These are phyloP conservation scores for Anas platyrhynchos DNA, from an alignment of 2,113 vertebrate species.

Conservation along the genomic window DNA sequence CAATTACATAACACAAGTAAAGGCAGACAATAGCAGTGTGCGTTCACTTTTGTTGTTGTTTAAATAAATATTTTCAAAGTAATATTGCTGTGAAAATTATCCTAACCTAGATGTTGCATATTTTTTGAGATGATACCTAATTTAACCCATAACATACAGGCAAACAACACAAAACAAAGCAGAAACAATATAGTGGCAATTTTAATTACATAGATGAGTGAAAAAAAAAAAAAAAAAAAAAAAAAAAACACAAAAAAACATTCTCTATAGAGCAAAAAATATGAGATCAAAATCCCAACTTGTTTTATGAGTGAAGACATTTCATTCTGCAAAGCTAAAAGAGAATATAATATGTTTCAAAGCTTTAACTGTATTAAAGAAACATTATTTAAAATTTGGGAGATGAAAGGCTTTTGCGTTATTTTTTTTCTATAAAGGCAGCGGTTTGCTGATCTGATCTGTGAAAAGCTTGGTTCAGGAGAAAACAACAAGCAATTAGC, in stretches of 20 bases:
- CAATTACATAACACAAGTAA: background rate
- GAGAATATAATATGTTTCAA: background rate
- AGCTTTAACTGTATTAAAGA: background rate
- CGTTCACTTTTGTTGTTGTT: too few species aligned
- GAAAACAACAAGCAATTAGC: slow-evolving; percentile 4
- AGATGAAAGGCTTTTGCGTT: background rate
- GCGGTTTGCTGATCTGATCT: background rate
- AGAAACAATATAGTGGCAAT: background rate
- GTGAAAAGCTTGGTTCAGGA: background rate
- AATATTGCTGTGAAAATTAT: background rate
- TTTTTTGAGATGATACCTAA: background rate
- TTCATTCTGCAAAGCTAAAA: background rate
- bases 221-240: too few species aligned
- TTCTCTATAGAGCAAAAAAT: background rate
- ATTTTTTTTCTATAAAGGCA: background rate
- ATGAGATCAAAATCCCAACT: background rate
- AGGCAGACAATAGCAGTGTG: background rate
- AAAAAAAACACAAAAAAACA: too few species aligned
- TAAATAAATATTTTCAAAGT: background rate
- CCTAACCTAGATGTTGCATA: background rate
- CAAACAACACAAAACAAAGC: background rate
- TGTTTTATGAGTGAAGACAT: background rate
- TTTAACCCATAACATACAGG: background rate
- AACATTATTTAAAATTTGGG: background rate
- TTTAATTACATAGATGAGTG: background rate